Evolutionary conservation across 2,113 vertebrate species (phyloP), one percentile per base, ranked within the genome.

Genomic region (Cochlearius cochlearius): DNA sequence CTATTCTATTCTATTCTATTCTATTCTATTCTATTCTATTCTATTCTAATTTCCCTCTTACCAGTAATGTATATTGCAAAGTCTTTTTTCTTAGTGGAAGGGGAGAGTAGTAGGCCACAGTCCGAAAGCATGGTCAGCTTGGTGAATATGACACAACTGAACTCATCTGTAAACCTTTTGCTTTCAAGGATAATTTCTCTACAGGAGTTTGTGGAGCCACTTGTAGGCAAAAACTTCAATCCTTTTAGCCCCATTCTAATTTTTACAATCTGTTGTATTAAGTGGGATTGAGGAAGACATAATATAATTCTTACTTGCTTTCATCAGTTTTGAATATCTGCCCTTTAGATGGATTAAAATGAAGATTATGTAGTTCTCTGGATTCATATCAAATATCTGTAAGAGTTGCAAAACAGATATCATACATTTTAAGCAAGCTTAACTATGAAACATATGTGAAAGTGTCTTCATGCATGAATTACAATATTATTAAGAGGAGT

Each of bases 401-500:
- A 63, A 73, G 36, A 67, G 30, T 1, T 91, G 63, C 26, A 67
- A 78, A 96, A 60, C 53, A 83, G 67, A 86, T 88, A 95, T 15
- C 29, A 75, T 53, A 52, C 52, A 74, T 92, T 93, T 84, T 90
- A 86, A 93, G 45, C 39, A 87, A 60, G 36, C 47, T 88, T 84
- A 75, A 13, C 60, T 85, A 34, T 73, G 88, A 63, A 94, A 90
- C 71, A 39, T 89, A 79, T 92, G 88, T 82, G 83, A 86, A 71
- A 80, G 23, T 47, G 20, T 66, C 26, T 96, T 95, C 88, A 90
- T 95, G 84, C 60, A 80, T 72, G 89, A 95, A 91, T 94, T 95
- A 87, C 49, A 86, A 32, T 92, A 93, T 78, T 91, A 82, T 93
- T 93, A 92, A 71, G 47, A 64, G 62, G 66, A 82, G 20, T 88